Evolutionary conservation across 2,888 invertebrate genomes (phyloP).

Genomic region (Baccha elongata): DNA sequence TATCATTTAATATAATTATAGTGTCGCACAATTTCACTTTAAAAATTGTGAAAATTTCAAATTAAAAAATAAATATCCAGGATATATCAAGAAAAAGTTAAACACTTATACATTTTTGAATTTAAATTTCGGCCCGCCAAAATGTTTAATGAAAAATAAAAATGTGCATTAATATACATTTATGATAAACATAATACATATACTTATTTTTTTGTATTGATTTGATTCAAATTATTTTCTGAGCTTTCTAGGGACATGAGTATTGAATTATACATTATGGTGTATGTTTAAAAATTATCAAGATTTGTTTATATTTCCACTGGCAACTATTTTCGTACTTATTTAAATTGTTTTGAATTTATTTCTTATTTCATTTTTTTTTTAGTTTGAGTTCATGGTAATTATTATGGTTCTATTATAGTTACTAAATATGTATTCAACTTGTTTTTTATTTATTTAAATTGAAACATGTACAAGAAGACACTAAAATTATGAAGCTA

Average conservation of each 20-base stretch:
- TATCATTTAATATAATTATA: slow-evolving; percentile 50
- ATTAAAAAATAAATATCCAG: slow-evolving; percentile 23
- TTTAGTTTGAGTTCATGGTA: slow-evolving; percentile 52
- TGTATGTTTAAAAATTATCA: slow-evolving; percentile 43
- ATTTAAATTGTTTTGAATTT: no score
- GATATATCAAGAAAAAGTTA: background rate
- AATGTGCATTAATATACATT: slow-evolving; percentile 69
- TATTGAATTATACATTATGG: slow-evolving; percentile 64
- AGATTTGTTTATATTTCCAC: slow-evolving; percentile 17
- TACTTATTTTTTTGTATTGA: slow-evolving; percentile 30
- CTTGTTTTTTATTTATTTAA: slow-evolving; percentile 53
- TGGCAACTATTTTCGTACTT: slow-evolving; percentile 46
- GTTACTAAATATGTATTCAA: slow-evolving; percentile 60
- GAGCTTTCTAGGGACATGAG: slow-evolving; percentile 76
- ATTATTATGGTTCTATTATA: slow-evolving; percentile 46
- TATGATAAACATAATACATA: slow-evolving; percentile 46
- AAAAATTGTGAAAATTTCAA: slow-evolving; percentile 54
- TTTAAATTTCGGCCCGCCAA: slow-evolving; percentile 73
- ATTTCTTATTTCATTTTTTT: slow-evolving; percentile 11
- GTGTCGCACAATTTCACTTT: slow-evolving; percentile 58
- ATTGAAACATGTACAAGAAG: slow-evolving; percentile 69
- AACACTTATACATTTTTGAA: background rate
- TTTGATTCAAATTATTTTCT: slow-evolving; percentile 60
- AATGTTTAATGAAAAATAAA: slow-evolving; percentile 44
- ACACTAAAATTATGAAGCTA: slow-evolving; percentile 64